Evolutionary conservation across 1,140 invertebrate genomes (phyloP), one percentile per base, ranked within the genome.

Genomic region (Palaemon carinicauda): DNA sequence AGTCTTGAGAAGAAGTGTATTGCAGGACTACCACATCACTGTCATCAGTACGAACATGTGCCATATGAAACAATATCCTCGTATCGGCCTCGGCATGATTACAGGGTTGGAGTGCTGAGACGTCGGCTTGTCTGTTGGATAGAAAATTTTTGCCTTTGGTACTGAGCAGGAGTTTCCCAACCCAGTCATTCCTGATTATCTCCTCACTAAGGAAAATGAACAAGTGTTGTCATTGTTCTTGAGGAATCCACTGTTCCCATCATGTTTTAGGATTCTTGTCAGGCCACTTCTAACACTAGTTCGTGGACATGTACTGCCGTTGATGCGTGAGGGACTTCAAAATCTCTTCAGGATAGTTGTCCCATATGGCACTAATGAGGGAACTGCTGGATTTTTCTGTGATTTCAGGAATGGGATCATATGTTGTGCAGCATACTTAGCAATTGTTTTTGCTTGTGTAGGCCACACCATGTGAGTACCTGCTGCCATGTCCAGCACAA

Each of bases 111-210:
- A n/a, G n/a, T n/a, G n/a, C n/a, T n/a, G n/a, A n/a, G n/a, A n/a
- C n/a, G n/a, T 73, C 69, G 15, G 69, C 15, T 73, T 73, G 69
- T 73, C 24, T 73, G 69, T 73, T 77, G 14, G 74, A 41, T 9
- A 77, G 74, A 29, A 41, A 10, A 77, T 24, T 31, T 24, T 77
- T 14, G 10, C 9, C 9, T 29, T 77, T 77, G 74, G 33, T 77
- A 50, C 74, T 77, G 33, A 77, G 74, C 9, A 77, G 74, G 33
- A 77, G 74, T 50, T 14, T 77, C 74, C 74, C 74, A 50, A 14
- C 74, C 27, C 9, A 41, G 33, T 77, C 74, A 31, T 77, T 29
- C 74, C 41, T 29, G 27, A 77, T 31, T 14, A 41, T 29, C 74
- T 77, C 27, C 33, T 29, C 74, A 77, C 74, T 77, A 15, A 77